These are phyloP conservation scores for Triplophysa yarkandensis DNA, from an alignment of 2,797 vertebrate genomes.

Conservation along the genomic window DNA sequence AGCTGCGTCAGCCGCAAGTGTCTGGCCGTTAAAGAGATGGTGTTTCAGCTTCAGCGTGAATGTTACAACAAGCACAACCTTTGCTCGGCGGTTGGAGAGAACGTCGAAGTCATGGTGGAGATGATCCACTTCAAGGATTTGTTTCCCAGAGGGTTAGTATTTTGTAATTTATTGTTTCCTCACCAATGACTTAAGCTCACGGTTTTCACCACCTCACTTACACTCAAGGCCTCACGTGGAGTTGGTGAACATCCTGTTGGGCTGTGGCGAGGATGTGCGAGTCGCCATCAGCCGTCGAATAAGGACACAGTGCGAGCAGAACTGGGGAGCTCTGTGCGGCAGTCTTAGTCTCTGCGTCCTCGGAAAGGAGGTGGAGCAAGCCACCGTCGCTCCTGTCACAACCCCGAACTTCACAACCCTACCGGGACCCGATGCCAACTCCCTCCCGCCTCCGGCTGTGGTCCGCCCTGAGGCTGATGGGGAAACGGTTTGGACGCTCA, in stretches of 20 bases:
- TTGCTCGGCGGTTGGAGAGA: constrained; percentile 86
- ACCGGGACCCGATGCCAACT: constrained; percentile 29
- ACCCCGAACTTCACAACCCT: constrained; percentile 46
- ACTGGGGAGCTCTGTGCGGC: constrained; percentile 89
- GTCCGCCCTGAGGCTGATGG: constrained; percentile 50
- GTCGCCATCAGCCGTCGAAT: constrained; percentile 82
- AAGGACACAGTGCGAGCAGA: constrained; percentile 86
- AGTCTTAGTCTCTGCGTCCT: constrained; percentile 83
- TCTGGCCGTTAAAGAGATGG: constrained; percentile 90
- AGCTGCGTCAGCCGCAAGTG: constrained; percentile 95
- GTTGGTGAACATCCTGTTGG: constrained; percentile 89
- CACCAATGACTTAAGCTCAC: too few relatives aligned
- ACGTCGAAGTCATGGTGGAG: constrained; percentile 87
- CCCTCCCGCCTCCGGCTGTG: constrained; percentile 48
- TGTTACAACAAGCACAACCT: constrained; percentile 93
- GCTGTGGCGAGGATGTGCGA: constrained; percentile 86
- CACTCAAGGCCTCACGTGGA: constrained; percentile 85
- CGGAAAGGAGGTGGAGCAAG: constrained; percentile 43
- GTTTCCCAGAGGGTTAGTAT: constrained; percentile 90
- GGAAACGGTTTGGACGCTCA: constrained; percentile 38
- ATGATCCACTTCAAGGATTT: constrained; percentile 96
- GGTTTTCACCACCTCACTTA: not conserved
- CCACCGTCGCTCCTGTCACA: constrained; percentile 33
- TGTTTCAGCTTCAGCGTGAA: constrained; percentile 89
- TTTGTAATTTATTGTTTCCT: too few relatives aligned